A percentile compares a stretch with the other conserved stretches of the same genome.
Conservation (phyloP, 2,113 vertebrate genomes). For the Malurus cyaneus region DNA sequence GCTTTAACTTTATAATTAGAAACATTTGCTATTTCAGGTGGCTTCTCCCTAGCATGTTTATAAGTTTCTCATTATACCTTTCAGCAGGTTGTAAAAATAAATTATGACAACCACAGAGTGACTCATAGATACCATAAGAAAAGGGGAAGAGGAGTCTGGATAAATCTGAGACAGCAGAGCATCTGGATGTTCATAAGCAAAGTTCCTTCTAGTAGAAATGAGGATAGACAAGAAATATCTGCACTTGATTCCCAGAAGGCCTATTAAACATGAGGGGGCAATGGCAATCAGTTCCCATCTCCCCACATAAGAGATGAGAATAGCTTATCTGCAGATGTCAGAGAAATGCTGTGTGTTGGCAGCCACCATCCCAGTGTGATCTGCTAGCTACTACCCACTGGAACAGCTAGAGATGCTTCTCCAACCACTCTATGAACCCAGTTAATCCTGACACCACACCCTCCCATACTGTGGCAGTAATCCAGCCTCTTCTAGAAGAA, state of each 20-base stretch:
- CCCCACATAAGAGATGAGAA: background rate
- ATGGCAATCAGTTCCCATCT: background rate
- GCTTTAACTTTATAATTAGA: constrained; percentile 37
- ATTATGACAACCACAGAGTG: background rate
- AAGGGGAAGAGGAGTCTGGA: background rate
- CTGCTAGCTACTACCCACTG: background rate
- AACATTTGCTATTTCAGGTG: constrained; percentile 16
- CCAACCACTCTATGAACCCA: background rate
- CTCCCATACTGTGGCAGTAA: background rate
- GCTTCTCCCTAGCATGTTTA: background rate
- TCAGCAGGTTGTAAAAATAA: constrained; percentile 22
- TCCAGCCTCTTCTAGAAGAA: background rate
- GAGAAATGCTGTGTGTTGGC: background rate
- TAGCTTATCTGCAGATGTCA: background rate
- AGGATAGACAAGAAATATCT: background rate
- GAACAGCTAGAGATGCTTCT: background rate
- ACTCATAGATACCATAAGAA: background rate
- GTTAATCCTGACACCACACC: background rate
- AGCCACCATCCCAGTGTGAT: background rate
- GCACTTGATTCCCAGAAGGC: background rate
- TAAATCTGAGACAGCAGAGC: background rate
- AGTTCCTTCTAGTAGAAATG: background rate
- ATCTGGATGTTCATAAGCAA: background rate
- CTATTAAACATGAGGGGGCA: background rate
- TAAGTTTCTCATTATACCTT: background rate